phyloP scores from a whole-genome alignment of 2,113 vertebrate species.

The Piprites chloris region DNA sequence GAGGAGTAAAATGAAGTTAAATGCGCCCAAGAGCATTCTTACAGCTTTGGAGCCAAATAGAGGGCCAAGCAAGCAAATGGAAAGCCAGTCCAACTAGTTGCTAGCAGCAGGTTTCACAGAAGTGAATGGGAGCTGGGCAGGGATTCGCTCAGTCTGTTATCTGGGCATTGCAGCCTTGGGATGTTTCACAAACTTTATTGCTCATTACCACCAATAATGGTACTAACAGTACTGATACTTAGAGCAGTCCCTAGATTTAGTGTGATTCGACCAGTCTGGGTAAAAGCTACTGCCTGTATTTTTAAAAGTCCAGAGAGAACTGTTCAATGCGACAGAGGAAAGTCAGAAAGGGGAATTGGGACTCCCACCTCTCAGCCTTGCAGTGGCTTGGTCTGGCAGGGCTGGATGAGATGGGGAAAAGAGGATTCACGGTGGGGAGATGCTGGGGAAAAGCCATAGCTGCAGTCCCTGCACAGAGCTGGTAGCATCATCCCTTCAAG shows the following conservation, averaged over 20 bases:
- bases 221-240: not conserved
- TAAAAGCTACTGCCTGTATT: not conserved
- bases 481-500: not conserved
- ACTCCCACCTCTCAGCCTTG: not conserved
- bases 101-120: not conserved
- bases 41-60: not conserved
- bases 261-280: not conserved
- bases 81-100: not conserved
- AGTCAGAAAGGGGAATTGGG: not conserved
- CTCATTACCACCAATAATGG: not conserved
- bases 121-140: not conserved
- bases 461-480: fast-evolving
- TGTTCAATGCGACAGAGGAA: not conserved
- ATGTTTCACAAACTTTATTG: not conserved
- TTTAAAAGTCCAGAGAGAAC: not conserved
- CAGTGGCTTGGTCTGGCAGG: not conserved
- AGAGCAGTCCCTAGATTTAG: not conserved
- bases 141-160: not conserved
- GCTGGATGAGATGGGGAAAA: not conserved
- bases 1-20: not conserved
- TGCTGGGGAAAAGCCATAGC: not conserved
- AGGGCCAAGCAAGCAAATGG: not conserved
- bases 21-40: not conserved
- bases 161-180: not conserved
- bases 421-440: fast-evolving